A percentile compares a stretch with the other conserved stretches of the same genome.
Evolutionary conservation across 1,140 invertebrate species (phyloP).

Genomic region (Helicoverpa zea): DNA sequence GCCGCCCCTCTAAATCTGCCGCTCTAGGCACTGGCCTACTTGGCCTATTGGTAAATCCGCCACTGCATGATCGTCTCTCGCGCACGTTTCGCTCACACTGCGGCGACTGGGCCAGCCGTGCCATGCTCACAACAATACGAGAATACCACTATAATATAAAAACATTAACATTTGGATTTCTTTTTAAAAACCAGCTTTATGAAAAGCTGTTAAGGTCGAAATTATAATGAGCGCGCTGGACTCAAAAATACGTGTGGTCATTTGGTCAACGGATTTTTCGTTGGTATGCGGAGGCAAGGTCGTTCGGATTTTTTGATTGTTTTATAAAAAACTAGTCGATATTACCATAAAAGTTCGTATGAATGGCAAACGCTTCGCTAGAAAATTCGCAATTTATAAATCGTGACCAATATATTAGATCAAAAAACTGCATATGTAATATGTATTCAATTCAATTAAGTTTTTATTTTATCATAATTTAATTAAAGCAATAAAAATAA

Average conservation of each 20-base stretch:
- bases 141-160: constrained; percentile 26
- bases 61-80: constrained; percentile 46
- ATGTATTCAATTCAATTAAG: not conserved
- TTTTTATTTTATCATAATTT: not conserved
- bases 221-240: constrained; percentile 22
- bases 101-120: constrained; percentile 15
- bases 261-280: constrained; percentile 49
- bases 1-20: no score
- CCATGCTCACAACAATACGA: constrained; percentile 45
- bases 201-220: constrained; percentile 43
- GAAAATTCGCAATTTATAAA: not conserved
- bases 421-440: not conserved
- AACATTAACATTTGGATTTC: constrained; percentile 35
- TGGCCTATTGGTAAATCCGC: no score
- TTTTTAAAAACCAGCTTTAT: constrained; percentile 8
- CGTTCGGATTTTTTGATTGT: constrained; percentile 48
- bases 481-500: not conserved
- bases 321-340: constrained; percentile 41
- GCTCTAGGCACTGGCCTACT: no score
- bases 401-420: not conserved
- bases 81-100: constrained; percentile 42
- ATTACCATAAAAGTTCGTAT: constrained; percentile 35
- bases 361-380: constrained; percentile 15
- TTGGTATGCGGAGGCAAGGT: constrained; percentile 51
- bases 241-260: constrained; percentile 47